Evolutionary conservation across 2,888 invertebrate species (phyloP).

Genomic region (Lasioglossum figueresi): DNA sequence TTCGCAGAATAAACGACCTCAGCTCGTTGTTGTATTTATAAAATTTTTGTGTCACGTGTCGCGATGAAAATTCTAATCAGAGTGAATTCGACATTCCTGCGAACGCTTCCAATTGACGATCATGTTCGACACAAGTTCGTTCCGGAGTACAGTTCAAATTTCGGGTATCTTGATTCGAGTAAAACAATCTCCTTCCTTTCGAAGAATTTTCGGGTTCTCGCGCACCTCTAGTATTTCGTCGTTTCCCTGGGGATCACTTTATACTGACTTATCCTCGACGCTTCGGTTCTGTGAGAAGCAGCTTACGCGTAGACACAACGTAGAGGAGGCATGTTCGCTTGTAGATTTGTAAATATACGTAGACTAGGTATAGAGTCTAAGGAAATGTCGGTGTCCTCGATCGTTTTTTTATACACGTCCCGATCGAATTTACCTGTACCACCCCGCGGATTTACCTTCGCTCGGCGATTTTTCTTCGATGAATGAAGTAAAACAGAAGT

Average conservation of each 20-base stretch:
- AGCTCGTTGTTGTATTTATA: neutral
- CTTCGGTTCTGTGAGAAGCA: conserved; percentile 57
- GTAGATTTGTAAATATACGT: conserved; percentile 74
- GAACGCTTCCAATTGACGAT: neutral
- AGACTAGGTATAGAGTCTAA: conserved; percentile 47
- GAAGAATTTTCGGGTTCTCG: neutral
- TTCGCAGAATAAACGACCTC: neutral
- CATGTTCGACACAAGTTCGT: too few relatives aligned
- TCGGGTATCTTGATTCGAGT: neutral
- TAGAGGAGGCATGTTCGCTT: conserved; percentile 68
- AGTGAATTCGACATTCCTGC: neutral
- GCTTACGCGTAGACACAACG: conserved; percentile 40
- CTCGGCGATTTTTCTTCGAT: neutral
- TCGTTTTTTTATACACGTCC: conserved; percentile 39
- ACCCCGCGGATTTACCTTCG: neutral
- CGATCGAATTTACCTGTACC: conserved; percentile 9
- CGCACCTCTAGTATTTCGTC: conserved; percentile 58
- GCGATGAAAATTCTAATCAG: neutral
- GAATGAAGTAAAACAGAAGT: neutral
- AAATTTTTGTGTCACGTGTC: neutral
- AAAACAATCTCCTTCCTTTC: neutral
- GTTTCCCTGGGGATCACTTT: conserved; percentile 19
- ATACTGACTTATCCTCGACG: conserved; percentile 29
- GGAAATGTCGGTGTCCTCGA: conserved; percentile 61
- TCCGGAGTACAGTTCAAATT: too few relatives aligned